Base-by-base conservation (phyloP, 2,888 invertebrate genomes). In the Ptychoptera contaminata region DNA sequence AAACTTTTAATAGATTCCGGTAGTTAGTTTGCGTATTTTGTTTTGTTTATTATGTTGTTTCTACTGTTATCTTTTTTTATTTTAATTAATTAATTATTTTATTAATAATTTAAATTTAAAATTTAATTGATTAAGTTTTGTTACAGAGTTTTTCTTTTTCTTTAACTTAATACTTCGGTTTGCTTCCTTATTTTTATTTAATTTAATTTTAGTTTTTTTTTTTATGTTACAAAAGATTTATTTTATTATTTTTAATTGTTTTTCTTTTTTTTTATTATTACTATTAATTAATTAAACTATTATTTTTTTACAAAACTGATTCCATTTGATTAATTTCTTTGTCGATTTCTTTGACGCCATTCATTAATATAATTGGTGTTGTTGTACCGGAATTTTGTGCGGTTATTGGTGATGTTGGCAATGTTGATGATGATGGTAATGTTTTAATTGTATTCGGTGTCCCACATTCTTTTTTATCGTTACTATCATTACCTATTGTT, bases 251-350 rank as follows among this genome's bases (percentile, higher is more conserved):
- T 37, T n/a, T 39, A 40, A 12, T 40, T 40, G 14, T 30, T 40
- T 7, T 30, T 40, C 40, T 29, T 14, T 6, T 14, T 30, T 29
- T 30, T 6, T 10, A 29, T 40, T n/a, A 34, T 11, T 34, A 34
- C 8, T 29, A 29, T 12, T 39, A 39, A 34, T 29, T 23, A 39
- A n/a, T n/a, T n/a, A n/a, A n/a, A n/a, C n/a, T n/a, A n/a, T n/a
- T n/a, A n/a, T n/a, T n/a, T n/a, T n/a, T 44, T 37, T 45, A 45
- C 32, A 45, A 41, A 41, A 45, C 45, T 15, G 45, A 45, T 31
- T 45, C 45, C 32, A 37, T 72, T 62, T 81, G 82, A 58, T 76
- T 74, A 51, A 77, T 73, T 59, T 76, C 76, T 50, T 71, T 62
- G 46, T 63, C 61, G 16, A 46, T 50, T 30, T 42, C 35, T 37